phyloP scores from a whole-genome alignment of 2,797 vertebrate species.

The Triplophysa yarkandensis region DNA sequence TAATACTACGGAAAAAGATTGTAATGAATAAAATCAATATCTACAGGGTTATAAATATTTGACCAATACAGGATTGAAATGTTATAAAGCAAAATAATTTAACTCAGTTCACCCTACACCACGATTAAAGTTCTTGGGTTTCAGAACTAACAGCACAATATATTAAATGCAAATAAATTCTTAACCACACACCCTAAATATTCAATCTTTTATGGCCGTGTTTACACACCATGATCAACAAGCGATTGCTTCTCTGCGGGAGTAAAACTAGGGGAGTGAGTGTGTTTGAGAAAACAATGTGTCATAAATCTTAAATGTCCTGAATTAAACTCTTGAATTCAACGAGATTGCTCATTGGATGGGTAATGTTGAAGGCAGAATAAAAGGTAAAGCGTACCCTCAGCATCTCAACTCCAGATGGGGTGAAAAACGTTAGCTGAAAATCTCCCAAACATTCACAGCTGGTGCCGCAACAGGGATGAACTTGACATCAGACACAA shows the following conservation, averaged over 20 bases:
- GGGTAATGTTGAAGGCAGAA: slow-evolving; percentile 55
- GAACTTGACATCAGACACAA: slow-evolving; percentile 50
- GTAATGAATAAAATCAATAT: too few relatives aligned
- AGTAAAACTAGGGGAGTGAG: slow-evolving; percentile 8
- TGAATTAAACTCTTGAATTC: slow-evolving; percentile 28
- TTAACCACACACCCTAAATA: slow-evolving; percentile 7
- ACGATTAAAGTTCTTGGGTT: not conserved
- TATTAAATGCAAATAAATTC: slow-evolving; percentile 35
- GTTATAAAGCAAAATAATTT: not conserved
- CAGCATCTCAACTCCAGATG: slow-evolving; percentile 43
- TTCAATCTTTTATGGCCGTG: slow-evolving; percentile 16
- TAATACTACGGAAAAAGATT: too few relatives aligned
- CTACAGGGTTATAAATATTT: not conserved
- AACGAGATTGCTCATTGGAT: slow-evolving; percentile 51
- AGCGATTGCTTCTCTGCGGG: not conserved
- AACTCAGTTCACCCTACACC: not conserved
- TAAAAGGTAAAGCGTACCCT: slow-evolving; percentile 47
- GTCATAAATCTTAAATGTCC: slow-evolving; percentile 12
- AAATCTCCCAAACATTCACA: slow-evolving; percentile 62
- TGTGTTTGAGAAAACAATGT: slow-evolving; percentile 7
- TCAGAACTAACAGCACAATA: not conserved
- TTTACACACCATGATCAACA: slow-evolving; percentile 13
- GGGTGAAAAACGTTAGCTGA: slow-evolving; percentile 59
- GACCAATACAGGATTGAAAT: not conserved
- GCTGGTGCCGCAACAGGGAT: slow-evolving; percentile 61